Percentiles rank a stretch among this genome's conserved stretches.
Conservation (phyloP, 2,797 vertebrate species). For the Acanthis flammea region DNA sequence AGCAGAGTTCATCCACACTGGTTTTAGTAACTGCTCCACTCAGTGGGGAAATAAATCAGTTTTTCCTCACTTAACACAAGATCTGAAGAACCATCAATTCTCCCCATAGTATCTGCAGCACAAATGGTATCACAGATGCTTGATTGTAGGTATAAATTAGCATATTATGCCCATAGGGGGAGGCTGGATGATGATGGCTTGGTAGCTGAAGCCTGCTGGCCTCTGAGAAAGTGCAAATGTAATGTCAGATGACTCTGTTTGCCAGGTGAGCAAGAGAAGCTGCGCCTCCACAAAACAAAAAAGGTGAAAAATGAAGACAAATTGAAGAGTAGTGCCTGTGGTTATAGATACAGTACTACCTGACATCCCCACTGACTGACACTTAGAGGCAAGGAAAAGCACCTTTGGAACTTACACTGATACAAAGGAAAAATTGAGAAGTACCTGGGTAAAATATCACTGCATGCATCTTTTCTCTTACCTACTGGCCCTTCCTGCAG, state of each 20-base stretch:
- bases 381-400: not conserved
- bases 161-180: constrained; percentile 49
- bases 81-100: constrained; percentile 55
- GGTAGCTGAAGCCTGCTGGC: constrained; percentile 53
- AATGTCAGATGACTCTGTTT: constrained; percentile 42
- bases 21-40: constrained; percentile 47
- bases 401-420: not conserved
- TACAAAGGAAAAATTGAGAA: not conserved
- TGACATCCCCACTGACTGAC: not conserved
- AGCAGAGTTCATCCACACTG: constrained; percentile 8
- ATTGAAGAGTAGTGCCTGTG: not conserved
- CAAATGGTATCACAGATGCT: constrained; percentile 70
- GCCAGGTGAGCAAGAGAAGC: constrained; percentile 3
- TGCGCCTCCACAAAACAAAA: not conserved
- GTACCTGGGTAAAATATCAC: not conserved
- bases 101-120: constrained; percentile 43
- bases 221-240: constrained; percentile 59
- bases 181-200: constrained; percentile 56
- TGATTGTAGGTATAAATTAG: constrained; percentile 66
- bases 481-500: not conserved
- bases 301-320: constrained; percentile 3
- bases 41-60: constrained; percentile 57
- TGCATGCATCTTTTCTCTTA: not conserved
- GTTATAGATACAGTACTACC: not conserved
- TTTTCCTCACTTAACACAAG: constrained; percentile 56